Conservation (phyloP, 2,888 invertebrate species). For the Cryptophagus acutangulus region DNA sequence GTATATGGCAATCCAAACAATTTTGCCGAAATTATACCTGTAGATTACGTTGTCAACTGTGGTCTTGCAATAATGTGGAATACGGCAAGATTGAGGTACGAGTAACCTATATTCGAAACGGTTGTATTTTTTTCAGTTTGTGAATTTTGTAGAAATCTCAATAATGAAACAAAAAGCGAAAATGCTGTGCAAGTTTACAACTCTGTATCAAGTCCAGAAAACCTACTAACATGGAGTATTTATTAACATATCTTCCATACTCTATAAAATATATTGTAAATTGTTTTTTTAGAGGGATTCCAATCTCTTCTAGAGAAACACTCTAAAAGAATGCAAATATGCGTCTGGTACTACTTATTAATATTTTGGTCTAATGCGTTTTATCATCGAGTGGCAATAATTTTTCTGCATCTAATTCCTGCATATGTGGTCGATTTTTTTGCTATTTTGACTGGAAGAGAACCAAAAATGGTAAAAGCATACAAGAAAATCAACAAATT, state of each 20-base stretch:
- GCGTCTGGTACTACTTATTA: slow-evolving; percentile 63
- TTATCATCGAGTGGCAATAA: slow-evolving; percentile 53
- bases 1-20: slow-evolving; percentile 52
- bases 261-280: not conserved
- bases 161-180: slow-evolving; percentile 29
- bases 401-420: slow-evolving; percentile 59
- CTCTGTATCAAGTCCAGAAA: slow-evolving; percentile 76
- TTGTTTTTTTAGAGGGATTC: slow-evolving; percentile 53
- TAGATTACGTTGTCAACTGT: slow-evolving; percentile 41
- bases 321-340: slow-evolving; percentile 54
- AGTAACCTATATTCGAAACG: not conserved
- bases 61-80: slow-evolving; percentile 34
- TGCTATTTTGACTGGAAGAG: slow-evolving; percentile 55
- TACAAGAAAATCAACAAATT: slow-evolving; percentile 28
- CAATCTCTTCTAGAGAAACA: slow-evolving; percentile 52
- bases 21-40: slow-evolving; percentile 64
- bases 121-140: not conserved
- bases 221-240: slow-evolving; percentile 75
- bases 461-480: slow-evolving; percentile 46
- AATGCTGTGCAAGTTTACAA: slow-evolving; percentile 70
- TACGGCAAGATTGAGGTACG: slow-evolving; percentile 30
- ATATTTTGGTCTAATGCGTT: slow-evolving; percentile 57
- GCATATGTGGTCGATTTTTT: slow-evolving; percentile 57
- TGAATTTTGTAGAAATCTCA: slow-evolving; percentile 25
- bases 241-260: not conserved